These are phyloP conservation scores for Prochilodus magdalenae DNA, from an alignment of 2,113 vertebrate species.

Conservation along the genomic window DNA sequence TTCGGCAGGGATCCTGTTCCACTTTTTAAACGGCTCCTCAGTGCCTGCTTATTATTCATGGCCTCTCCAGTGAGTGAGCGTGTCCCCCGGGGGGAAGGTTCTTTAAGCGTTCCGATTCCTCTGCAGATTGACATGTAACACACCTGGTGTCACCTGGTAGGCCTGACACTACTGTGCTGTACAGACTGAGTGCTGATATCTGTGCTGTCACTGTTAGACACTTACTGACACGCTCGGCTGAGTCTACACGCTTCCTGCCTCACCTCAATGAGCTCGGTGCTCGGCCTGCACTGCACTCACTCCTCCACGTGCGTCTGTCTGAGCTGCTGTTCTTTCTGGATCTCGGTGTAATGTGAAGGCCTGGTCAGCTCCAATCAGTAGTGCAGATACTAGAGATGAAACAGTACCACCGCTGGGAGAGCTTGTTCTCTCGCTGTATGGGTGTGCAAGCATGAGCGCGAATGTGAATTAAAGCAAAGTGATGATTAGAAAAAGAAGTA, in stretches of 20 bases:
- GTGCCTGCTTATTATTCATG: background rate
- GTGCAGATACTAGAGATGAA: no score
- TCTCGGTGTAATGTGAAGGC: no score
- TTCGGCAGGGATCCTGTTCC: background rate
- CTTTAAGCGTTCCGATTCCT: background rate
- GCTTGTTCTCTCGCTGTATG: no score
- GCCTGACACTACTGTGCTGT: background rate
- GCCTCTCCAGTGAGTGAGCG: background rate
- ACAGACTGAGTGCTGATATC: background rate
- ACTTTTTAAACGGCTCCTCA: background rate
- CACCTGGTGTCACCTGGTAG: background rate
- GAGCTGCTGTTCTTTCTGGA: no score
- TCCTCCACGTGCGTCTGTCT: background rate
- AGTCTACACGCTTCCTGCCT: conserved; percentile 16
- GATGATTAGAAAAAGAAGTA: no score
- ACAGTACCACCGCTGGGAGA: no score
- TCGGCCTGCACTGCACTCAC: no score
- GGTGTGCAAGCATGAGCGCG: no score
- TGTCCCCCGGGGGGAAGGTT: background rate
- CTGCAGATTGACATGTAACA: conserved; percentile 18
- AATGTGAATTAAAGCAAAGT: no score
- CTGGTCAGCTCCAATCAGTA: no score
- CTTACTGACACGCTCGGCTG: background rate
- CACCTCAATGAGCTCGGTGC: background rate
- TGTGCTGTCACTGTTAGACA: conserved; percentile 20